phyloP scores from a whole-genome alignment of 2,888 invertebrate species.

The Margaritifera margaritifera region DNA sequence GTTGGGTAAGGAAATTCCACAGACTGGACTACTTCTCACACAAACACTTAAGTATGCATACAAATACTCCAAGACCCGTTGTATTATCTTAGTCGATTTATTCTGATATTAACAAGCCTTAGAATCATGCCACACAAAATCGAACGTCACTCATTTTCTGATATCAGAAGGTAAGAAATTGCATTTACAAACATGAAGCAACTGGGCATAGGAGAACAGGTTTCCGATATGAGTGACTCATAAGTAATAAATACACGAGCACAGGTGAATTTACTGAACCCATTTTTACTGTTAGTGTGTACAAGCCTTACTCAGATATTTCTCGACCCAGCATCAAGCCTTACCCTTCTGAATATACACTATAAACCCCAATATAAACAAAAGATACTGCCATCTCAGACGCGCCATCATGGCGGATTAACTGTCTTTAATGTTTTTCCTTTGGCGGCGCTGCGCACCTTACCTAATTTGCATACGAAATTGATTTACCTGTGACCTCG shows the following conservation, averaged over 20 bases:
- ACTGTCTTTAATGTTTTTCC: slow-evolving; percentile 24
- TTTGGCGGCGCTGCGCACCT: slow-evolving; percentile 45
- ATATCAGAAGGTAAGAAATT: no score
- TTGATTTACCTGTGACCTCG: slow-evolving; percentile 13
- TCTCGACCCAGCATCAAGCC: not conserved
- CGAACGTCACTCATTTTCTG: no score
- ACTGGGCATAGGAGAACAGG: not conserved
- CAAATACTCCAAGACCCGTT: no score
- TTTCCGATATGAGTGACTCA: not conserved
- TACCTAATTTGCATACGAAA: slow-evolving; percentile 39
- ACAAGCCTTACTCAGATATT: no score
- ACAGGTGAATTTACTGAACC: slow-evolving; percentile 2
- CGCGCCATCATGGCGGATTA: slow-evolving; percentile 55
- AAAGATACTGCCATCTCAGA: slow-evolving; percentile 20
- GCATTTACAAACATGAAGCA: not conserved
- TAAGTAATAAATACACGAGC: not conserved
- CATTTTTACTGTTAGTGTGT: no score
- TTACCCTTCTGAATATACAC: slow-evolving; percentile 25
- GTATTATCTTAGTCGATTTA: no score
- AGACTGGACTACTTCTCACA: no score
- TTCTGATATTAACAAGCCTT: no score
- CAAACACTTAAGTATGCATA: no score
- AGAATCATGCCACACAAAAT: no score
- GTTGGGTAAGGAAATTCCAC: no score
- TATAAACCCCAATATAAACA: slow-evolving; percentile 27